phyloP scores from a whole-genome alignment of 1,140 invertebrate species.

The Gonioctena quinquepunctata region DNA sequence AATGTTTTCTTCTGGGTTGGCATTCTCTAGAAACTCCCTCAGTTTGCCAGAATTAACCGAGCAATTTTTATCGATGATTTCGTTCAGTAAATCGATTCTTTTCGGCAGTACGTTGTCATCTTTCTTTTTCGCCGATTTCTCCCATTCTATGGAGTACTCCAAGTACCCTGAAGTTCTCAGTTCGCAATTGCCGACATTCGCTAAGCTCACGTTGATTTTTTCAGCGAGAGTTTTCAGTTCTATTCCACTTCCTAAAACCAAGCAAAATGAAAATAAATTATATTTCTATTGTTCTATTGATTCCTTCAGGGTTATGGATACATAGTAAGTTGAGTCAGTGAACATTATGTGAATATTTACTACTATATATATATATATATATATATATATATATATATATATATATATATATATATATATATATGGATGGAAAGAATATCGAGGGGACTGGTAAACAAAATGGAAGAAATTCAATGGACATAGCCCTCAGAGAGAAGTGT shows the following conservation, averaged over 20 bases:
- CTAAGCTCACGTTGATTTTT: constrained; percentile 39
- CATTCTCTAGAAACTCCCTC: background rate
- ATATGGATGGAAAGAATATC: no score
- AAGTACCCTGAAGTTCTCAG: background rate
- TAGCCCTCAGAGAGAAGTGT: no score
- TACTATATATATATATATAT: no score
- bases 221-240: background rate
- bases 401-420: no score
- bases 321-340: no score
- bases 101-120: background rate
- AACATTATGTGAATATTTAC: no score
- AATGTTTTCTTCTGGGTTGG: background rate
- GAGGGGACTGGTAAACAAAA: no score
- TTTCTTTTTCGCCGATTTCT: background rate
- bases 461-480: no score
- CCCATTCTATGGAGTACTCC: constrained; percentile 9
- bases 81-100: background rate
- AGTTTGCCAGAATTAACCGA: background rate
- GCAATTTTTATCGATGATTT: background rate
- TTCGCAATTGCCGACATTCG: background rate
- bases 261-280: no score
- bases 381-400: no score
- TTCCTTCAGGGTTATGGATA: no score
- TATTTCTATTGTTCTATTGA: no score
- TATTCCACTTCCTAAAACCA: background rate